Evolutionary conservation across 2,888 invertebrate species (phyloP).

Genomic region (Lepidochrysops patricia): DNA sequence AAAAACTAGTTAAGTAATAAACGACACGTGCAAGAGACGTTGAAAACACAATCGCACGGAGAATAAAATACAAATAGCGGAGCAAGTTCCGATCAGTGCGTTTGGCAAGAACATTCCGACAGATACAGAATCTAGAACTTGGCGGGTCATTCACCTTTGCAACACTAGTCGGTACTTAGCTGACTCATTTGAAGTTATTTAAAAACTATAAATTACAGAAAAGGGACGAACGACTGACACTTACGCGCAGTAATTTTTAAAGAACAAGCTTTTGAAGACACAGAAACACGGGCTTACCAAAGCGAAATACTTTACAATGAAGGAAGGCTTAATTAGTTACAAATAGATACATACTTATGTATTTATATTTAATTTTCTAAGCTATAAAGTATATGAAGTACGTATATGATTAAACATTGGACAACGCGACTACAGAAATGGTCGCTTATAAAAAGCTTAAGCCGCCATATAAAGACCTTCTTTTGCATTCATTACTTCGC

Average conservation of each 20-base stretch:
- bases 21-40: background rate
- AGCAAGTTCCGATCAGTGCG: constrained; percentile 56
- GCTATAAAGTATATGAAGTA: background rate
- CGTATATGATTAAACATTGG: no score
- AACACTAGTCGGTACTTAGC: constrained; percentile 5
- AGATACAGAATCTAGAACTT: constrained; percentile 48
- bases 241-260: background rate
- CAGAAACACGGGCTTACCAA: no score
- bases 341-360: no score
- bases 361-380: no score
- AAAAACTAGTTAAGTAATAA: background rate
- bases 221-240: background rate
- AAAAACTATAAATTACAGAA: background rate
- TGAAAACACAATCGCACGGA: constrained; percentile 13
- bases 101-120: constrained; percentile 64
- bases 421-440: background rate
- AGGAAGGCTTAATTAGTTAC: background rate
- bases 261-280: no score
- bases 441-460: background rate
- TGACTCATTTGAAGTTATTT: constrained; percentile 1
- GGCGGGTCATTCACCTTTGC: constrained; percentile 50
- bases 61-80: constrained; percentile 30
- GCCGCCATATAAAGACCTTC: no score
- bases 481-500: background rate
- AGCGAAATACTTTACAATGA: background rate